Evolutionary conservation across 92 coral and sea anemone species (phyloP).

Genomic region (Galaxea fascicularis): DNA sequence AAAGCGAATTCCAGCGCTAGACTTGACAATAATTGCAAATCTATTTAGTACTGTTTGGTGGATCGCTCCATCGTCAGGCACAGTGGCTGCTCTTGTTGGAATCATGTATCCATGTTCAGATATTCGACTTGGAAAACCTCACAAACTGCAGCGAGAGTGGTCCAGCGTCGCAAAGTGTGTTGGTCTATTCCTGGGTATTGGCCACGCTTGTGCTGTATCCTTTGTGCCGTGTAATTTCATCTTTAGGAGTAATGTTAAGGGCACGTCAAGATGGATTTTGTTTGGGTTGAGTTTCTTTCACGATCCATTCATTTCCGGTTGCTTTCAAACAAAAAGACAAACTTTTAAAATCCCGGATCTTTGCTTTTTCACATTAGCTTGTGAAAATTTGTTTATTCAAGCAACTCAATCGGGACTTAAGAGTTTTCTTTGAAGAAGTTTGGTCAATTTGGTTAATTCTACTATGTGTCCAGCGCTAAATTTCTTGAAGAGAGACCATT

Average conservation of each 20-base stretch:
- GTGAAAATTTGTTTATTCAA: background rate
- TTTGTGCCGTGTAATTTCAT: conserved; percentile 25
- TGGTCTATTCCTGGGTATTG: conserved; percentile 93
- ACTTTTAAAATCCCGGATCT: conserved; percentile 1
- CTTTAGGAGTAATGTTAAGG: background rate
- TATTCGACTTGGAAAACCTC: conserved; percentile 94
- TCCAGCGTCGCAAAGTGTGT: conserved; percentile 97
- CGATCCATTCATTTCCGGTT: conserved; percentile 23
- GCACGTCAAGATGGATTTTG: background rate
- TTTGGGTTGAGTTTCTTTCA: background rate
- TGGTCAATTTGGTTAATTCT: too few species aligned
- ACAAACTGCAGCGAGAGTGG: conserved; percentile 94
- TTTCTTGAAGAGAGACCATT: too few species aligned
- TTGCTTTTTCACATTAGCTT: background rate
- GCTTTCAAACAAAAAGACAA: background rate
- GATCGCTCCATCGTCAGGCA: conserved; percentile 98
- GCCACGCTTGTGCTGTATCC: conserved; percentile 99
- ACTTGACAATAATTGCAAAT: conserved; percentile 80
- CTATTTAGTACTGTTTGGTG: conserved; percentile 93
- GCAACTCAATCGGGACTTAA: too few species aligned
- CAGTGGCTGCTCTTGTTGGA: conserved; percentile 92
- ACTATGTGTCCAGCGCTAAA: too few species aligned
- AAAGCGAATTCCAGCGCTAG: conserved; percentile 82
- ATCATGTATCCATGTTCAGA: conserved; percentile 92
- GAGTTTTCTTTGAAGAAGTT: too few species aligned